A percentile compares a stretch with the other conserved stretches of the same genome.
These are phyloP conservation scores for Dunckerocampus dactyliophorus DNA, from an alignment of 2,113 vertebrate genomes.

Conservation along the genomic window DNA sequence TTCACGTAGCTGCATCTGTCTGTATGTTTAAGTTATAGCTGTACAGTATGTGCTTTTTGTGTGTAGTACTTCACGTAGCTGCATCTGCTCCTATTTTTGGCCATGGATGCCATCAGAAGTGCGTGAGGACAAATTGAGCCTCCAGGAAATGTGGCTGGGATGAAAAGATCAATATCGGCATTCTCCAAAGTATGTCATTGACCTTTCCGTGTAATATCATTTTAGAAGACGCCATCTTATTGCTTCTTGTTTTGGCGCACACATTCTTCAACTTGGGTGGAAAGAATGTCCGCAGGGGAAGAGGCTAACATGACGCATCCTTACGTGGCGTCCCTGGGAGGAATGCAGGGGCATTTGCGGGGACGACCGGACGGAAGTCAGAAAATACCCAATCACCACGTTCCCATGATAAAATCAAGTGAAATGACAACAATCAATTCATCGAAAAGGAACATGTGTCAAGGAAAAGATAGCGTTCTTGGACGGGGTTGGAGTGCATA, in stretches of 20 bases:
- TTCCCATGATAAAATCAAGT: too few relatives aligned
- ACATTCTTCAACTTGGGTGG: neutral
- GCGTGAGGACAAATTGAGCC: neutral
- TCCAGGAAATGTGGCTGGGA: conserved; percentile 21
- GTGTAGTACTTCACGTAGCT: too few relatives aligned
- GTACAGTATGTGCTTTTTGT: too few relatives aligned
- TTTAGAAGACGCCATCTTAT: conserved; percentile 5
- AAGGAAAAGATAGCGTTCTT: too few relatives aligned
- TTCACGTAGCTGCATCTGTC: too few relatives aligned
- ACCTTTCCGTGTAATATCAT: conserved; percentile 57
- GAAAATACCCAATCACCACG: too few relatives aligned
- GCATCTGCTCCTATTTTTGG: neutral
- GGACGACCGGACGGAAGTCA: too few relatives aligned
- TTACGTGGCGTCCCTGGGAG: neutral
- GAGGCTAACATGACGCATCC: neutral
- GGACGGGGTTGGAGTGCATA: too few relatives aligned
- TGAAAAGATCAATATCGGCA: conserved; percentile 42
- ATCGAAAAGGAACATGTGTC: too few relatives aligned
- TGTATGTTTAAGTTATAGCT: too few relatives aligned
- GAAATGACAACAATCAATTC: too few relatives aligned
- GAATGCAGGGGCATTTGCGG: too few relatives aligned
- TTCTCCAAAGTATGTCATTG: conserved; percentile 35
- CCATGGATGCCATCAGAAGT: conserved; percentile 11
- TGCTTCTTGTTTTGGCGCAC: neutral
- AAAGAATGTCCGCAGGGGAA: neutral